Evolutionary conservation across 2,113 vertebrate species (phyloP).

Genomic region (Dipodomys spectabilis): DNA sequence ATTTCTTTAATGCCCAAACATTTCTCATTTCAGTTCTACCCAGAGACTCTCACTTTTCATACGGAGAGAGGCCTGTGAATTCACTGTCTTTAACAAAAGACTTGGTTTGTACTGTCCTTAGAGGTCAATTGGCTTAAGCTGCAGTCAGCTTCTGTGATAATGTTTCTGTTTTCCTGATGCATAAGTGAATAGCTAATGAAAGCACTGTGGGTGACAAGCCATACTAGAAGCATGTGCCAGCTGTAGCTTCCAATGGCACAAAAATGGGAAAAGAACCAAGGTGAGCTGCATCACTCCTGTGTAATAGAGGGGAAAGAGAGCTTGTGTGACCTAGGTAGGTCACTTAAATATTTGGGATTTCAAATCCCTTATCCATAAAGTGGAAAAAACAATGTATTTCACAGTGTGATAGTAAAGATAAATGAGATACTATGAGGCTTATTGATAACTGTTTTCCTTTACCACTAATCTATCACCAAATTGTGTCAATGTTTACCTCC

Average conservation of each 20-base stretch:
- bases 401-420: neutral
- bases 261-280: neutral
- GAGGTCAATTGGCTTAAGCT: neutral
- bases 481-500: neutral
- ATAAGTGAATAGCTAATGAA: neutral
- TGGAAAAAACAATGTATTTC: neutral
- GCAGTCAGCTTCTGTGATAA: neutral
- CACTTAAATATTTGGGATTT: neutral
- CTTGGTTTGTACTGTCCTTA: neutral
- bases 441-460: neutral
- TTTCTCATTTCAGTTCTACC: neutral
- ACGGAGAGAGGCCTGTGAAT: neutral
- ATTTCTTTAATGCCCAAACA: neutral
- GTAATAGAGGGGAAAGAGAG: neutral
- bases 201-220: neutral
- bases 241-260: neutral
- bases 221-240: neutral
- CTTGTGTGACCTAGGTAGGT: neutral
- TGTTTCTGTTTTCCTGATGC: neutral
- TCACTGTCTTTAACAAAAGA: slow-evolving; percentile 25
- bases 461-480: neutral
- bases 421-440: neutral
- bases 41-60: neutral
- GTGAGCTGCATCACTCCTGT: neutral
- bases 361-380: neutral